Evolutionary conservation across 2,113 vertebrate genomes (phyloP).

Genomic region (Toxotes jaculatrix): DNA sequence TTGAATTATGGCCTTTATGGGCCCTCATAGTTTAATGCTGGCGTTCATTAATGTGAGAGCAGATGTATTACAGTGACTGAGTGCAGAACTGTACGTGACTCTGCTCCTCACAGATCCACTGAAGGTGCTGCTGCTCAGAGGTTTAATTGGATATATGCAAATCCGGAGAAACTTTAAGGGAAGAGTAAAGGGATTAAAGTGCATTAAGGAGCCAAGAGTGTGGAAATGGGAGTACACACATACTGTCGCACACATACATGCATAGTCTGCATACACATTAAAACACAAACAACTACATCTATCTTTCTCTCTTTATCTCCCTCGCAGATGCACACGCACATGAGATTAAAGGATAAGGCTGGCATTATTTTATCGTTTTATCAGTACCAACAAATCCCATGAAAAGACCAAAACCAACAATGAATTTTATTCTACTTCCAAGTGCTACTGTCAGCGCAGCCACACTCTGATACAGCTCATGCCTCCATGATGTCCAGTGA

Average conservation of each 20-base stretch:
- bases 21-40: conserved; percentile 33
- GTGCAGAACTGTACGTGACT: conserved; percentile 31
- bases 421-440: conserved; percentile 10
- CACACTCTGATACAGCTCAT: not conserved
- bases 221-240: conserved; percentile 21
- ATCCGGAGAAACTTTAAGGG: conserved; percentile 69
- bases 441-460: not conserved
- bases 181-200: conserved; percentile 71
- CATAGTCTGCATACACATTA: conserved; percentile 3
- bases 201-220: conserved; percentile 56
- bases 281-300: conserved; percentile 25
- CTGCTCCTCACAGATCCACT: conserved; percentile 53
- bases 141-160: conserved; percentile 82
- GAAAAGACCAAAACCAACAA: conserved; percentile 22
- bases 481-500: not conserved
- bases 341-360: conserved; percentile 52
- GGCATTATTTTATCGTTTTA: conserved; percentile 54
- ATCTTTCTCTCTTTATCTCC: not conserved
- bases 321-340: conserved; percentile 1
- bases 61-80: conserved; percentile 59
- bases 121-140: conserved; percentile 59
- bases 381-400: conserved; percentile 54
- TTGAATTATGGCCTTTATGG: conserved; percentile 4
- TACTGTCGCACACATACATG: conserved; percentile 1
- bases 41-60: conserved; percentile 46